Percentiles rank a stretch among this genome's conserved stretches.
Conservation (phyloP, 2,888 invertebrate genomes). For the Trilocha varians region DNA sequence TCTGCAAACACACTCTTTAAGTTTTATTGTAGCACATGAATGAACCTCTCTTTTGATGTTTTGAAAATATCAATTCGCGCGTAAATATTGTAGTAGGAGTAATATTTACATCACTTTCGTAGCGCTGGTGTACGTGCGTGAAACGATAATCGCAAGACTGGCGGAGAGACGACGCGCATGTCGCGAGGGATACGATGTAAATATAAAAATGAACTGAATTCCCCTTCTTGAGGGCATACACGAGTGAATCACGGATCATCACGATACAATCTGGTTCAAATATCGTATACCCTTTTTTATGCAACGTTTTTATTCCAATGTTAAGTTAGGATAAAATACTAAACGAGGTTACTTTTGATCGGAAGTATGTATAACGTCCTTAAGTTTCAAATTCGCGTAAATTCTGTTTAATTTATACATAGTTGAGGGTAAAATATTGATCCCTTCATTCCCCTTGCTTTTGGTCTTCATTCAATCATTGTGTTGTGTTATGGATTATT, state of each 20-base stretch:
- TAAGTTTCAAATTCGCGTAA: too few relatives aligned
- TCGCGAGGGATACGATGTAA: conserved; percentile 67
- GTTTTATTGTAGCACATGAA: conserved; percentile 29
- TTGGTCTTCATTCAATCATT: too few relatives aligned
- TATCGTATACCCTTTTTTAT: not conserved
- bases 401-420: too few relatives aligned
- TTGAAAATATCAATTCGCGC: conserved; percentile 54
- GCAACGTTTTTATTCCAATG: not conserved
- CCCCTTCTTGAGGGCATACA: conserved; percentile 64
- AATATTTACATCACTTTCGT: conserved; percentile 66
- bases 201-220: conserved; percentile 72
- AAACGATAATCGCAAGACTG: conserved; percentile 67
- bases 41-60: conserved; percentile 32
- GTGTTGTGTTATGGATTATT: too few relatives aligned
- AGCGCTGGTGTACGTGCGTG: conserved; percentile 67
- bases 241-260: conserved; percentile 61
- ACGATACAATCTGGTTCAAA: conserved; percentile 1
- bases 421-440: too few relatives aligned
- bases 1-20: conserved; percentile 39
- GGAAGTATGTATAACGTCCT: too few relatives aligned
- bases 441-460: too few relatives aligned
- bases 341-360: too few relatives aligned
- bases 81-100: conserved; percentile 63
- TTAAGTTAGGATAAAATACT: not conserved
- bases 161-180: conserved; percentile 68